phyloP scores from a whole-genome alignment of 2,113 vertebrate genomes.

The Amia ocellicauda region DNA sequence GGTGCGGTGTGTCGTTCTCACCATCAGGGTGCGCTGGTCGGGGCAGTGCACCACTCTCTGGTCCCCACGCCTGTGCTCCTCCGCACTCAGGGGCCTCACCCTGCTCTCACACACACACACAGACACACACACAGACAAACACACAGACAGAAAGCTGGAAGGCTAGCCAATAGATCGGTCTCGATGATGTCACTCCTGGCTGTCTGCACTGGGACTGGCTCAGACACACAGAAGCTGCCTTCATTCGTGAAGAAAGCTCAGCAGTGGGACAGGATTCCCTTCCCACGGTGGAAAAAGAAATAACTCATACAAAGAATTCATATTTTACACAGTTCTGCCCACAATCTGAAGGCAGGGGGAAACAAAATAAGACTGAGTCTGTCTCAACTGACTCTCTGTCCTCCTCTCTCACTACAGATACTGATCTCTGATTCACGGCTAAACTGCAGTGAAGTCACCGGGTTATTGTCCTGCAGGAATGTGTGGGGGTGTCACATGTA shows the following conservation, averaged over 20 bases:
- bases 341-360: too few relatives aligned
- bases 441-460: not conserved
- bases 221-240: not conserved
- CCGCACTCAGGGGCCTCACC: conserved; percentile 60
- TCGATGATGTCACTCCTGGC: not conserved
- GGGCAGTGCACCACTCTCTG: conserved; percentile 54
- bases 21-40: conserved; percentile 50
- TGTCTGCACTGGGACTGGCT: not conserved
- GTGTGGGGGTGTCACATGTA: not conserved
- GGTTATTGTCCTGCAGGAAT: not conserved
- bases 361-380: too few relatives aligned
- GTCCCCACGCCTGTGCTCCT: conserved; percentile 49
- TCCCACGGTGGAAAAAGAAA: too few relatives aligned
- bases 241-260: too few relatives aligned
- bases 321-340: too few relatives aligned
- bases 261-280: too few relatives aligned
- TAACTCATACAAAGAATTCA: too few relatives aligned
- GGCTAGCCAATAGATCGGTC: not conserved
- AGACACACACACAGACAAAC: conserved; percentile 8
- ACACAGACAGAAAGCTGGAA: not conserved
- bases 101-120: conserved; percentile 36
- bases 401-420: not conserved
- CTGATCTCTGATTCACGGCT: not conserved
- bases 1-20: conserved; percentile 26
- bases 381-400: not conserved